Conservation (phyloP, 1,140 invertebrate genomes). For the Ceratina japonica region DNA sequence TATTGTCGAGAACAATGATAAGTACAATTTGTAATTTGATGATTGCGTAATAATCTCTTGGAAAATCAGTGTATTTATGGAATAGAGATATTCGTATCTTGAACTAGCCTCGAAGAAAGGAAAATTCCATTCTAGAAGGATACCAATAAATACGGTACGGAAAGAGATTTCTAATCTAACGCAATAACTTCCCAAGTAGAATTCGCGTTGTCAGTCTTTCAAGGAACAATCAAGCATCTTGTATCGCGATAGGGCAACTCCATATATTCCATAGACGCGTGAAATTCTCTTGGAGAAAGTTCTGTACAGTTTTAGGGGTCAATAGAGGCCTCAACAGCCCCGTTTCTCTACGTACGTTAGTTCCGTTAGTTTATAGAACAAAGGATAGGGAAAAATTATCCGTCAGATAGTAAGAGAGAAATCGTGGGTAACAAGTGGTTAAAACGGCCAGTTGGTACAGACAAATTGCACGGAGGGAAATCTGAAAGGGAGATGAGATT, state of each 20-base stretch:
- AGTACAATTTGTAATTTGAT: too few relatives aligned
- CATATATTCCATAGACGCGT: background rate
- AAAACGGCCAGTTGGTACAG: background rate
- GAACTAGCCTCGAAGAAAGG: background rate
- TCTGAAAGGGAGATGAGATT: background rate
- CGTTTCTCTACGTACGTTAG: background rate
- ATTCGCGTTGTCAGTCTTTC: background rate
- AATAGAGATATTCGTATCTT: background rate
- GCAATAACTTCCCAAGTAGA: background rate
- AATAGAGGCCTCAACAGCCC: background rate
- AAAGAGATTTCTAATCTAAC: background rate
- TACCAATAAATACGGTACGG: background rate
- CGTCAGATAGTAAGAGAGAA: too few relatives aligned
- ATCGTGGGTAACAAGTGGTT: too few relatives aligned
- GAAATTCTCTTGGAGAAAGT: background rate
- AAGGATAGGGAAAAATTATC: background rate
- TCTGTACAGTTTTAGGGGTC: too few relatives aligned
- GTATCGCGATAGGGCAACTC: background rate
- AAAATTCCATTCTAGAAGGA: background rate
- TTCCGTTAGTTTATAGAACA: background rate
- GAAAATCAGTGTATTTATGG: background rate
- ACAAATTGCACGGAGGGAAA: conserved; percentile 1
- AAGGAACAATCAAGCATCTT: background rate
- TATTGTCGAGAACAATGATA: too few relatives aligned
- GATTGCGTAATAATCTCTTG: background rate